These are phyloP conservation scores for Euzetes globulus DNA, from an alignment of 2,888 invertebrate genomes.

Conservation along the genomic window DNA sequence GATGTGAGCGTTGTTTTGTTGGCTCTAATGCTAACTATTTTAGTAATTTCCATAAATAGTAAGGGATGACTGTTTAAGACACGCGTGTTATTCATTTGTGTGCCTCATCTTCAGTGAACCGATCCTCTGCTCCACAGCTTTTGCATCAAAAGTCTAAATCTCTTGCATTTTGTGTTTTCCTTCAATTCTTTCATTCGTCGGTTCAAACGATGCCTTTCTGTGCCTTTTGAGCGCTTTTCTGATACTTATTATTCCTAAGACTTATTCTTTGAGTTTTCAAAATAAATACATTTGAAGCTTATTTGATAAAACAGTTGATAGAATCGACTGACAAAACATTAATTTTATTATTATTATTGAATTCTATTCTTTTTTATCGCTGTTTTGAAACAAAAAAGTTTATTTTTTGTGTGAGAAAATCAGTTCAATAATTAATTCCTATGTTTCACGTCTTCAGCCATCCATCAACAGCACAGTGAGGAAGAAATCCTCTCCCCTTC, in stretches of 20 bases:
- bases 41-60: conserved; percentile 27
- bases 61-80: not conserved
- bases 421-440: not conserved
- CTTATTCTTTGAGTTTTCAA: no score
- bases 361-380: no score
- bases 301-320: no score
- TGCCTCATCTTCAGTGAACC: not conserved
- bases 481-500: conserved; percentile 36
- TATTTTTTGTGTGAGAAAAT: no score
- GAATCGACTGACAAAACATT: no score
- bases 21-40: not conserved
- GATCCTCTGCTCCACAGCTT: not conserved
- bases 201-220: not conserved
- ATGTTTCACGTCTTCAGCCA: conserved; percentile 4
- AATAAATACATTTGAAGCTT: no score
- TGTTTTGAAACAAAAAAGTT: no score
- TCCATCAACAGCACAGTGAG: conserved; percentile 35
- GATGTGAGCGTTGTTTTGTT: not conserved
- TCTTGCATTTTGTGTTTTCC: not conserved
- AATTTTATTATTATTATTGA: no score
- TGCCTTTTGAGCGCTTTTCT: not conserved
- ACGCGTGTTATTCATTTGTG: conserved; percentile 17
- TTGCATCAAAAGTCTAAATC: not conserved
- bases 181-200: not conserved
- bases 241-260: not conserved